Percentiles rank a stretch among this genome's conserved stretches.
Conservation (phyloP, 2,888 invertebrate genomes). For the Embidobia sp. region DNA sequence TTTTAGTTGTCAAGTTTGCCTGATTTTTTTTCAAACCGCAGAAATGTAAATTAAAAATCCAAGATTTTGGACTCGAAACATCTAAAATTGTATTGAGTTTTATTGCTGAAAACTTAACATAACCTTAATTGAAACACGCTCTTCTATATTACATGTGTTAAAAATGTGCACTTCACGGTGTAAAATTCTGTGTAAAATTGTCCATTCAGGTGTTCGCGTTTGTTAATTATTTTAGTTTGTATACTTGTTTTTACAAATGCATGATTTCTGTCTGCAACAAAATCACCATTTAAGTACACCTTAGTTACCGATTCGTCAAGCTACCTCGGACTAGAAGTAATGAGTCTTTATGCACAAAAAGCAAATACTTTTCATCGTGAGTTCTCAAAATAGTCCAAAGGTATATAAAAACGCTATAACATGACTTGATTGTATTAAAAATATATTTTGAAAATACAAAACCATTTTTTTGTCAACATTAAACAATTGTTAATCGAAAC, state of each 20-base stretch:
- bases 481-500: no score
- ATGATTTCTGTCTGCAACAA: conserved; percentile 10
- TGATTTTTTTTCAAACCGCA: no score
- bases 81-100: neutral
- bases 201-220: conserved; percentile 5
- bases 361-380: conserved; percentile 34
- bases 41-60: no score
- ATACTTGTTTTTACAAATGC: conserved; percentile 14
- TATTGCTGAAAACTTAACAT: neutral
- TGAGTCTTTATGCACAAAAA: conserved; percentile 27
- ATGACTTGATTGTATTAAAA: no score
- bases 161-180: conserved; percentile 45
- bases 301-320: conserved; percentile 24
- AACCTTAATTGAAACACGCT: conserved; percentile 5
- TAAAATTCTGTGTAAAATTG: conserved; percentile 54
- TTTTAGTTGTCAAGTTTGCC: no score
- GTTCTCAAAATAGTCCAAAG: conserved; percentile 17
- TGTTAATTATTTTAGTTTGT: conserved; percentile 4
- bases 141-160: conserved; percentile 28
- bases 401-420: neutral
- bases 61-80: no score
- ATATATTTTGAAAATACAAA: no score
- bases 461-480: no score
- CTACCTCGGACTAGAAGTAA: conserved; percentile 34
- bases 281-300: conserved; percentile 20